phyloP scores from a whole-genome alignment of 2,797 vertebrate genomes.

The Anguilla megastoma region DNA sequence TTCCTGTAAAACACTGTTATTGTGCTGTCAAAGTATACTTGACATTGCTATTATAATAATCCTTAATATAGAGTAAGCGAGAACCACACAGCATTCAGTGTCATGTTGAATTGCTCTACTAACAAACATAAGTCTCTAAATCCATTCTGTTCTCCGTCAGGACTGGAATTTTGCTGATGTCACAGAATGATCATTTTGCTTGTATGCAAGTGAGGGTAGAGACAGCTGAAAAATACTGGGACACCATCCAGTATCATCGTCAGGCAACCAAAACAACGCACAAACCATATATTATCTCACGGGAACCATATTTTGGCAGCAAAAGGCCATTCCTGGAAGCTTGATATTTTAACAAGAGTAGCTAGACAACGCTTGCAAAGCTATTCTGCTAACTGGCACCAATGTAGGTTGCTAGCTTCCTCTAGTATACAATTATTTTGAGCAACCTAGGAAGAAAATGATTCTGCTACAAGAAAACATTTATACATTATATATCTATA shows the following conservation, averaged over 20 bases:
- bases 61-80: background rate
- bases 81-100: background rate
- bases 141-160: background rate
- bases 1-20: background rate
- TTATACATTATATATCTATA: background rate
- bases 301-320: background rate
- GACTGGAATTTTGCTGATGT: background rate
- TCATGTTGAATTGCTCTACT: background rate
- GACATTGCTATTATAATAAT: background rate
- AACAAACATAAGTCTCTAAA: background rate
- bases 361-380: background rate
- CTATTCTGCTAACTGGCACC: background rate
- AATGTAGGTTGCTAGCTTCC: background rate
- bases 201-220: background rate
- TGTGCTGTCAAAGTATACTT: background rate
- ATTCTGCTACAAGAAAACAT: background rate
- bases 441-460: background rate
- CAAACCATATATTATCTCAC: background rate
- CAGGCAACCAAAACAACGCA: background rate
- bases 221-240: background rate
- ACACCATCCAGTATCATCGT: background rate
- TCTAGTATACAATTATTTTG: background rate
- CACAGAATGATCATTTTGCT: background rate
- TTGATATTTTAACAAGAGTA: background rate
- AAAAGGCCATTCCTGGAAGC: background rate